phyloP scores from a whole-genome alignment of 2,797 vertebrate genomes.

The Discoglossus pictus region DNA sequence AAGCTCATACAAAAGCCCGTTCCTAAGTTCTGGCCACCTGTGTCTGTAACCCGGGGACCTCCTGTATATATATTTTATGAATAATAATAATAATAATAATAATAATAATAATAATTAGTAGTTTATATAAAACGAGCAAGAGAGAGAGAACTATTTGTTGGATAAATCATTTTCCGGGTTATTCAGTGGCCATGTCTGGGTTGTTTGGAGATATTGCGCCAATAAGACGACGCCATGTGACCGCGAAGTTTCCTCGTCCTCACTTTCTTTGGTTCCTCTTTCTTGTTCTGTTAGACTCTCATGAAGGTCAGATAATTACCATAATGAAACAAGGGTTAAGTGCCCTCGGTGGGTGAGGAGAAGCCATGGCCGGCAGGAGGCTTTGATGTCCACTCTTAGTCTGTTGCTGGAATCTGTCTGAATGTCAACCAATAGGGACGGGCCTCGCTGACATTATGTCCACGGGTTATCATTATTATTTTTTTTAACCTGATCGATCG shows the following conservation, averaged over 20 bases:
- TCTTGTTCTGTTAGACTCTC: not conserved
- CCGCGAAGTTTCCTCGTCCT: constrained; percentile 40
- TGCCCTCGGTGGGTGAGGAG: constrained; percentile 64
- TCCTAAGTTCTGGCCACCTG: no score
- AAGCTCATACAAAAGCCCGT: no score
- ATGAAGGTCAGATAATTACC: constrained; percentile 62
- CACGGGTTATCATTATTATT: constrained; percentile 93
- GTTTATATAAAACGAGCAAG: no score
- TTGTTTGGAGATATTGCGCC: no score
- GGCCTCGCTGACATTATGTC: constrained; percentile 85
- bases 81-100: no score
- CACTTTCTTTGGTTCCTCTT: not conserved
- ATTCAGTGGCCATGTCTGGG: no score
- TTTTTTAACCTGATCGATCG: constrained; percentile 83
- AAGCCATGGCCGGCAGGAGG: constrained; percentile 59
- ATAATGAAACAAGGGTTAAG: constrained; percentile 64
- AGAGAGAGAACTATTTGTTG: no score
- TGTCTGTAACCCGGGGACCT: no score
- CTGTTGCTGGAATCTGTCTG: constrained; percentile 69
- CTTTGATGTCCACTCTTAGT: constrained; percentile 72
- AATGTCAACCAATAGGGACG: constrained; percentile 82
- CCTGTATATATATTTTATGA: no score
- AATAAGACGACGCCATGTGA: no score
- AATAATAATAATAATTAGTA: no score
- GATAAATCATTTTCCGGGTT: no score